A percentile compares a stretch with the other conserved stretches of the same genome.
Conservation (phyloP, 2,888 invertebrate genomes). For the Meiosimyza decipiens region DNA sequence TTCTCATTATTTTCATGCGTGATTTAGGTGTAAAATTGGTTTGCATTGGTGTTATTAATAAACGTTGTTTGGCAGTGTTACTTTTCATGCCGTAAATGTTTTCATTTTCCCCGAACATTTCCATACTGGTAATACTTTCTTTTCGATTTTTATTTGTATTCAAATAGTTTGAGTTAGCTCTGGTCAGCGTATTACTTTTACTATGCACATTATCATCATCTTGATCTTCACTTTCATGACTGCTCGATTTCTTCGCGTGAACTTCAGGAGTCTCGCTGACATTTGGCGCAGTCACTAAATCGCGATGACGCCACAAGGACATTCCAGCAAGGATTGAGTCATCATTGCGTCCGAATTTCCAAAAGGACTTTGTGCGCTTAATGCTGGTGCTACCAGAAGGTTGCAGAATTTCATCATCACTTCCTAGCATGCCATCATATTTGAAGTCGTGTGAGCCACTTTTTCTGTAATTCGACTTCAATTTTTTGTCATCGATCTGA, state of each 20-base stretch:
- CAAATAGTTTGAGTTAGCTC: constrained; percentile 57
- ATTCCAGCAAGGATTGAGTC: constrained; percentile 84
- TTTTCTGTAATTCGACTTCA: constrained; percentile 48
- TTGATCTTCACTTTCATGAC: constrained; percentile 38
- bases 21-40: constrained; percentile 61
- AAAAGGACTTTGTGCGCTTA: constrained; percentile 86
- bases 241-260: constrained; percentile 20
- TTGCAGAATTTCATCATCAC: constrained; percentile 63
- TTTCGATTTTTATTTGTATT: constrained; percentile 54
- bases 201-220: constrained; percentile 14
- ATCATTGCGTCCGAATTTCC: constrained; percentile 78
- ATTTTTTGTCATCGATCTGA: constrained; percentile 61
- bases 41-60: constrained; percentile 37
- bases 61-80: no score
- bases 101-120: constrained; percentile 61
- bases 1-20: constrained; percentile 65
- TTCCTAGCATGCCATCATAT: constrained; percentile 56
- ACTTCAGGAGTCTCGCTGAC: constrained; percentile 55
- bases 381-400: constrained; percentile 71
- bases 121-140: constrained; percentile 62
- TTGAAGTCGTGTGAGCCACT: constrained; percentile 52
- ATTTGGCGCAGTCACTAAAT: constrained; percentile 73
- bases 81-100: constrained; percentile 58
- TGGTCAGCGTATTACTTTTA: constrained; percentile 55
- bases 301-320: constrained; percentile 88